Base-by-base conservation (phyloP, 2,888 invertebrate species). In the Beris morrisii region DNA sequence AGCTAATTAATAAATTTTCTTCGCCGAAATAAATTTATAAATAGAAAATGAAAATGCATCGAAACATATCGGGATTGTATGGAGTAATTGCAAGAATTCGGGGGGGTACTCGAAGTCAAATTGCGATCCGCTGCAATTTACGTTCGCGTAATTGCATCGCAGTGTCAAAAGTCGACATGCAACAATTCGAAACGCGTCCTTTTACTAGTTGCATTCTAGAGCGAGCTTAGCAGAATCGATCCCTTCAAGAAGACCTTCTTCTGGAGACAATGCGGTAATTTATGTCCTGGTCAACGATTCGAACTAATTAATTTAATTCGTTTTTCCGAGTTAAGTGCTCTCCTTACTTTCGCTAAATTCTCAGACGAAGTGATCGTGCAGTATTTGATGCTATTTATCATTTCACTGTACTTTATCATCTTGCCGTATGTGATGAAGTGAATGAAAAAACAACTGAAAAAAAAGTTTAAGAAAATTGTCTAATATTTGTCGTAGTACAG, bases 371-470 rank as follows among this genome's bases (percentile, higher is more conserved):
- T 53, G 44, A 44, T 64, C 45, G 38, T 54, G 32, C 31, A 31
- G 12, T 54, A 45, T 53, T 64, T 55, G 28, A 68, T 61, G 53
- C 68, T 50, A 65, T 68, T 65, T 52, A 68, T 68, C 68, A 68
- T 68, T 63, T 38, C 52, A 46, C n/a, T 46, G 65, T 50, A 54
- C 22, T 68, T 65, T 63, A 63, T 68, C 68, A 64, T 64, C 53
- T 52, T 52, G 38, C 22, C 38, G 61, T 45, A 53, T 53, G 53
- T 54, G 53, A 13, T 64, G 64, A 64, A 55, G 46, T 30, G 31
- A 54, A 5, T n/a, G 43, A 59, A 13, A 15, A 13, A 63, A 28
- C 46, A 48, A 31, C 50, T 38, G 9, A 13, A 50, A 15, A 38
- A 61, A 50, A 15, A 13, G 3, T 22, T 22, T 22, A 22, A 22